These are phyloP conservation scores for Rhabdophis nuchalis DNA, from an alignment of 2,797 vertebrate species.

Conservation along the genomic window DNA sequence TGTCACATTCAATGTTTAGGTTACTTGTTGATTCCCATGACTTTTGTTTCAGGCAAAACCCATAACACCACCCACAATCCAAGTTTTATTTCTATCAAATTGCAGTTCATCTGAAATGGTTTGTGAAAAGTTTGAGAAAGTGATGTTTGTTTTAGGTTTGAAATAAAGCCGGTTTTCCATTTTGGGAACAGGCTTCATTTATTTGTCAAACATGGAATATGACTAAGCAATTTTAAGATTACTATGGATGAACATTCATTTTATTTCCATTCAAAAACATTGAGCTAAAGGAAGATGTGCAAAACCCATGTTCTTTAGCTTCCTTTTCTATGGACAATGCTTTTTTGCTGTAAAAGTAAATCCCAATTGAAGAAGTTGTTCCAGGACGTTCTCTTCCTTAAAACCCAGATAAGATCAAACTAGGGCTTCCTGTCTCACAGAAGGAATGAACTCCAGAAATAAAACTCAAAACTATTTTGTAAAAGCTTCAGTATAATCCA, in stretches of 20 bases:
- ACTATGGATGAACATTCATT: background rate
- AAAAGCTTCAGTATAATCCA: background rate
- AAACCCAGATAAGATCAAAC: background rate
- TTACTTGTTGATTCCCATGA: background rate
- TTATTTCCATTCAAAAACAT: background rate
- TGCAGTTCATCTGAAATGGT: background rate
- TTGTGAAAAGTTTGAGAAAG: background rate
- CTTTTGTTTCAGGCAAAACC: background rate
- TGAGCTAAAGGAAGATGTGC: background rate
- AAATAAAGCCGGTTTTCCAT: background rate
- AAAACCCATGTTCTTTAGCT: background rate
- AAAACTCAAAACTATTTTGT: background rate
- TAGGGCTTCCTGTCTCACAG: background rate
- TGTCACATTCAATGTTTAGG: background rate
- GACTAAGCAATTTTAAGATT: background rate
- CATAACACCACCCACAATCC: background rate
- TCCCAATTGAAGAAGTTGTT: background rate
- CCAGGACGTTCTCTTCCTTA: background rate
- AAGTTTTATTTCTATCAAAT: background rate
- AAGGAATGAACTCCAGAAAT: background rate
- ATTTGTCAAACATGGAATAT: background rate
- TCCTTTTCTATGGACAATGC: background rate
- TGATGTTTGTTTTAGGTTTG: background rate
- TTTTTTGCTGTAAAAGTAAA: background rate
- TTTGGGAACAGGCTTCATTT: background rate